Evolutionary conservation across 2,113 vertebrate species (phyloP).

Genomic region (Theristicus caerulescens): DNA sequence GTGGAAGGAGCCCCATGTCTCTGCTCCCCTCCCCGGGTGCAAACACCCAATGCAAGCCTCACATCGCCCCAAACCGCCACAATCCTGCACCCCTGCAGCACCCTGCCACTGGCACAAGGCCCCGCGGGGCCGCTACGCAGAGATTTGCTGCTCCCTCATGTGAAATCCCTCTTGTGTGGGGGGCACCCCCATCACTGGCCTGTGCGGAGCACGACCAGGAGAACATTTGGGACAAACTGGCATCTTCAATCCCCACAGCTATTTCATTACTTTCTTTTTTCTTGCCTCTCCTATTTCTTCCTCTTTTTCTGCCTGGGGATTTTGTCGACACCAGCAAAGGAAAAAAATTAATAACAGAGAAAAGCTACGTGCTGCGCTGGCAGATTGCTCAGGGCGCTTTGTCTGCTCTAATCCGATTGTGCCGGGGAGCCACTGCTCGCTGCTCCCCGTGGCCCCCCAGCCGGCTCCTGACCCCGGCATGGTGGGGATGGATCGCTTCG

Average conservation of each 20-base stretch:
- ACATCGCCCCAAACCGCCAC: neutral
- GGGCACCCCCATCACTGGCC: neutral
- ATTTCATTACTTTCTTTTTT: neutral
- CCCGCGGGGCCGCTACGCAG: accelerated
- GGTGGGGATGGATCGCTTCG: neutral
- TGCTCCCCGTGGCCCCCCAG: neutral
- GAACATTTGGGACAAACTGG: neutral
- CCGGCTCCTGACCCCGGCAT: neutral
- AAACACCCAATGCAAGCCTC: accelerated
- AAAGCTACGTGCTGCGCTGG: slow-evolving; percentile 48
- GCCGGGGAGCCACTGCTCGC: neutral
- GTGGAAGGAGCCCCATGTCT: accelerated
- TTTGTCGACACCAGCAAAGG: slow-evolving; percentile 32
- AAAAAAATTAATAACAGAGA: slow-evolving; percentile 49
- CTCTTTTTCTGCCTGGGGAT: slow-evolving; percentile 24
- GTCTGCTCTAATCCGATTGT: slow-evolving; percentile 56
- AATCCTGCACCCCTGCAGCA: neutral
- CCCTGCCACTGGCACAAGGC: accelerated
- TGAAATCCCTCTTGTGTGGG: accelerated
- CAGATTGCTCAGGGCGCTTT: slow-evolving; percentile 47
- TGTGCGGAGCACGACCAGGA: neutral
- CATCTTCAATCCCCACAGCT: neutral
- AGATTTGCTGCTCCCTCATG: neutral
- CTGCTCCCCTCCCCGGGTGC: accelerated
- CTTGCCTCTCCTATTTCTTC: neutral